Conservation (phyloP, 2,888 invertebrate species). For the Leptinotarsa peninsularis region DNA sequence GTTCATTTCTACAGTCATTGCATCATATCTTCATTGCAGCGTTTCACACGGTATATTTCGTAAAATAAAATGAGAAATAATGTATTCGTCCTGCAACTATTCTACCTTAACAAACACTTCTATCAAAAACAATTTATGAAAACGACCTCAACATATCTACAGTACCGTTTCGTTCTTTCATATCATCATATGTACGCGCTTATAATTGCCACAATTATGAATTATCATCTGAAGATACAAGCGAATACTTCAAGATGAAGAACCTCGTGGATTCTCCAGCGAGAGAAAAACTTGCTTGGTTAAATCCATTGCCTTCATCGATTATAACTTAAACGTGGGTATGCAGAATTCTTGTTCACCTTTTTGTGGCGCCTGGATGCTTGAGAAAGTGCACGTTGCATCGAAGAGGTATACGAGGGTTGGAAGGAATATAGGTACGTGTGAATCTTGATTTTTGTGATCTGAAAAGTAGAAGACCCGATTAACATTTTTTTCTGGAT, state of each 20-base stretch:
- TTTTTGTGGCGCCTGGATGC: slow-evolving; percentile 11
- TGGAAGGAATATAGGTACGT: background rate
- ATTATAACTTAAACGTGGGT: slow-evolving; percentile 23
- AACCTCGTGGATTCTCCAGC: background rate
- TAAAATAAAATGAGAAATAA: too few species aligned
- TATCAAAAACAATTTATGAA: background rate
- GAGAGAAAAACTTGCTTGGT: slow-evolving; percentile 8
- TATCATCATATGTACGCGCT: background rate
- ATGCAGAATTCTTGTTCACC: slow-evolving; percentile 21
- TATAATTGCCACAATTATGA: slow-evolving; percentile 9
- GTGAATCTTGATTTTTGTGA: background rate
- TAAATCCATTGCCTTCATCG: slow-evolving; percentile 10
- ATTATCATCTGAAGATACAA: background rate
- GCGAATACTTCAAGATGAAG: background rate
- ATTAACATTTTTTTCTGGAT: too few species aligned
- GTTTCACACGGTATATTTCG: too few species aligned
- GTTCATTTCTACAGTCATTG: too few species aligned
- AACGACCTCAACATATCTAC: background rate
- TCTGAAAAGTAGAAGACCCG: too few species aligned
- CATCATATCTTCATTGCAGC: too few species aligned
- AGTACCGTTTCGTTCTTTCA: background rate
- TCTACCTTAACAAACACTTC: background rate
- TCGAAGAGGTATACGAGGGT: background rate
- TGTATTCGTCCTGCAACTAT: too few species aligned
- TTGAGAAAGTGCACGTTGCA: background rate